phyloP scores from a whole-genome alignment of 2,888 invertebrate species.

The Polymixis flavicincta region DNA sequence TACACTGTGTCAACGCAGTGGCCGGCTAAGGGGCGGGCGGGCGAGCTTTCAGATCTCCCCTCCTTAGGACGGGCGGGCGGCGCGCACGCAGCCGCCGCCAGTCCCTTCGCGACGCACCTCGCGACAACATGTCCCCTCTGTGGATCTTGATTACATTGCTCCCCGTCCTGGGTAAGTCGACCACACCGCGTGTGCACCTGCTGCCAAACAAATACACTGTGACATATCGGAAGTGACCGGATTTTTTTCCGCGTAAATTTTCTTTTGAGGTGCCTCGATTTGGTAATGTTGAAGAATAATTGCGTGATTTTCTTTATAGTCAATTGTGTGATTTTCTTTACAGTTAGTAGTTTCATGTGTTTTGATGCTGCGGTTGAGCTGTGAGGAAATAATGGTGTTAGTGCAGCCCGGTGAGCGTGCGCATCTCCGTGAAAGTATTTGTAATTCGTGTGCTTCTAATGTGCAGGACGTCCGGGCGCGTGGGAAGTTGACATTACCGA shows the following conservation, averaged over 20 bases:
- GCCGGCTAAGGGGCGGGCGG: conserved; percentile 80
- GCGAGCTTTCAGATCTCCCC: conserved; percentile 82
- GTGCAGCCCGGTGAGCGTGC: conserved; percentile 71
- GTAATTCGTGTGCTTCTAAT: conserved; percentile 62
- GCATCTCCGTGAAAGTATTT: conserved; percentile 73
- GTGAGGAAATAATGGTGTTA: conserved; percentile 73
- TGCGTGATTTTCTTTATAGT: conserved; percentile 48
- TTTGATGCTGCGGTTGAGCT: conserved; percentile 59
- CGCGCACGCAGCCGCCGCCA: conserved; percentile 75
- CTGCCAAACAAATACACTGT: conserved; percentile 63
- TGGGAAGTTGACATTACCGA: conserved; percentile 69
- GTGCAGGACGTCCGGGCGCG: conserved; percentile 79
- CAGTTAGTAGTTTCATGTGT: conserved; percentile 47
- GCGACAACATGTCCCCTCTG: conserved; percentile 88
- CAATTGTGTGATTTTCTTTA: conserved; percentile 50
- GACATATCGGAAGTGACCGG: conserved; percentile 73
- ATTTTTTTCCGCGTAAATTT: conserved; percentile 58
- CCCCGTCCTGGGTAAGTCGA: conserved; percentile 88
- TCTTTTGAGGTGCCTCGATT: conserved; percentile 47
- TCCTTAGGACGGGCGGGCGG: conserved; percentile 76
- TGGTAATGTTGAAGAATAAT: conserved; percentile 47
- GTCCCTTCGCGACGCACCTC: conserved; percentile 86
- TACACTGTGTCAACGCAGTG: conserved; percentile 48
- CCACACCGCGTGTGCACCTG: conserved; percentile 63
- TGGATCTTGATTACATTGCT: conserved; percentile 88